These are phyloP conservation scores for Bombylius discolor DNA, from an alignment of 2,888 invertebrate genomes.

Conservation along the genomic window DNA sequence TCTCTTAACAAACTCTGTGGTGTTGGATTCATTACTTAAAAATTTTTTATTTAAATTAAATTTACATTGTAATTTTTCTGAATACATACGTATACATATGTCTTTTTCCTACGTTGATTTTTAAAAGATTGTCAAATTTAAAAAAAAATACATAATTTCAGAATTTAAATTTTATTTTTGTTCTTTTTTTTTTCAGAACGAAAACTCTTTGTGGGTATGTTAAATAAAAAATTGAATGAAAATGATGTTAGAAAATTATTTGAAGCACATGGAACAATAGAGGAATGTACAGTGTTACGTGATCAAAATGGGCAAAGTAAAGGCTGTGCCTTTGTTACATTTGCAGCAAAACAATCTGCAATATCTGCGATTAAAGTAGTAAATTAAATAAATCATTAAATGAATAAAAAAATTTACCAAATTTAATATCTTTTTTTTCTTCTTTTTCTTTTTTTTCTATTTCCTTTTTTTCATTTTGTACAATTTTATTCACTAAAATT, in stretches of 20 bases:
- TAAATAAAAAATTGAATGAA: conserved; percentile 90
- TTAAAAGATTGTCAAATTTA: no score
- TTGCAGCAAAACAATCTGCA: conserved; percentile 92
- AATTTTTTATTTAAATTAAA: no score
- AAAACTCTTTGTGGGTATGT: conserved; percentile 97
- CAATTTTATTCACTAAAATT: neutral
- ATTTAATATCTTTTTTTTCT: neutral
- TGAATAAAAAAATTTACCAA: neutral
- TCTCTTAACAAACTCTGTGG: no score
- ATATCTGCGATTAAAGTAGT: conserved; percentile 88
- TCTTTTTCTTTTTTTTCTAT: neutral
- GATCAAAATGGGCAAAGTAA: conserved; percentile 92
- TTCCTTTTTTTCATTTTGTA: neutral
- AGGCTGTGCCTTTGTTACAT: conserved; percentile 99
- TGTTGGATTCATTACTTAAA: no score
- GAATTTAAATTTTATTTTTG: neutral
- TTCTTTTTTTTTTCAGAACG: neutral
- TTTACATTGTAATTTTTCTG: no score
- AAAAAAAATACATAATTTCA: no score
- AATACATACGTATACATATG: no score
- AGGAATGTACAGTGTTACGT: conserved; percentile 94
- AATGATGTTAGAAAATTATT: conserved; percentile 90
- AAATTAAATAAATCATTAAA: conserved; percentile 6
- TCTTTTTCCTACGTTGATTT: no score
- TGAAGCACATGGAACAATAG: conserved; percentile 85